A percentile compares a stretch with the other conserved stretches of the same genome.
Conservation (phyloP, 2,888 invertebrate genomes). For the Iselma pallidipennis region DNA sequence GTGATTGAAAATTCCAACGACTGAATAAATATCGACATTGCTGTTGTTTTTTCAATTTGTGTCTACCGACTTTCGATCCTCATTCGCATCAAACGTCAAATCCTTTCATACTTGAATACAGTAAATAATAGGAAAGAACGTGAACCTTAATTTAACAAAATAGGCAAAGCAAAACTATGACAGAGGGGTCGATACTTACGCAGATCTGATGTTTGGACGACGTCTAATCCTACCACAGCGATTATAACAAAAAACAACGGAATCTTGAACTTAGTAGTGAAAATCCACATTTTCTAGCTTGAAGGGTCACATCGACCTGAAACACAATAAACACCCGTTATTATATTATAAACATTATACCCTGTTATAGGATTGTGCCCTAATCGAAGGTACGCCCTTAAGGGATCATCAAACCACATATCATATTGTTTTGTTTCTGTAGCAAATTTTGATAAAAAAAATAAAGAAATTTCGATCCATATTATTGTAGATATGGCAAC, state of each 20-base stretch:
- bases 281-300: slow-evolving; percentile 31
- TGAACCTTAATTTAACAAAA: no score
- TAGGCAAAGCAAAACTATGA: not conserved
- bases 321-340: slow-evolving; percentile 22
- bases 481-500: no score
- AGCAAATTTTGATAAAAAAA: no score
- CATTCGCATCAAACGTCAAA: not conserved
- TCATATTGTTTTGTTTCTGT: no score
- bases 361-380: slow-evolving; percentile 8
- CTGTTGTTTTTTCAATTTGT: not conserved
- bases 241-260: not conserved
- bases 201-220: not conserved
- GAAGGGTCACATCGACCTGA: slow-evolving; percentile 37
- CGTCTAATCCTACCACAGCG: not conserved
- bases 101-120: not conserved
- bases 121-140: not conserved
- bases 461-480: no score
- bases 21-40: not conserved
- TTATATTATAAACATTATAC: slow-evolving; percentile 12
- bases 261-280: slow-evolving; percentile 12
- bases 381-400: no score
- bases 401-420: no score
- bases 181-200: not conserved
- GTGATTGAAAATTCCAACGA: not conserved
- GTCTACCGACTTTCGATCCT: not conserved